Base-by-base conservation (phyloP, 2,113 vertebrate genomes). In the Myrmophylax atrothorax region DNA sequence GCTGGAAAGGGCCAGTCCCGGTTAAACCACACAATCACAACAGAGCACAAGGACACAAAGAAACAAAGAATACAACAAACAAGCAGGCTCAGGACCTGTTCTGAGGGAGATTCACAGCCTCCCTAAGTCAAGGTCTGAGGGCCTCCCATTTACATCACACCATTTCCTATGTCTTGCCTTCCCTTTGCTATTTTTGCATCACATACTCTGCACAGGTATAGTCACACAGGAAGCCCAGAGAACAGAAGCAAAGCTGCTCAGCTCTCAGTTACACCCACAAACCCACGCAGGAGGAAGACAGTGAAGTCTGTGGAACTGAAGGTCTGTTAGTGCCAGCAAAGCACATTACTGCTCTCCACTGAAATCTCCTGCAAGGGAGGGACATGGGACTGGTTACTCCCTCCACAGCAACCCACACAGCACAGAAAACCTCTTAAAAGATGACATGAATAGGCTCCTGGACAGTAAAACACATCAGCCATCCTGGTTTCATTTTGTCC, bases 201-300 rank as follows among this genome's bases (percentile, higher is more conserved):
- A 35, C 13, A 55, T 37, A 14, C 2, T 38, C 28, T 63, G 18
- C n/a, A n/a, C 35, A 84, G 62, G 38, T 90, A 33, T 10, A 59
- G 42, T 75, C 38, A 79, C 19, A 84, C 70, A 83, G 89, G 88
- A 90, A 93, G 25, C 22, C n/a, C 28, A 26, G 52, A 76, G 67
- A 67, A 28, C 29, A 83, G 56, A 67, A 78, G 49, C 53, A 44
- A 35, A 84, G 44, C 37, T 16, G 26, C 62, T 53, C 47, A 23
- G 35, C 35, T 85, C 52, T 92, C 42, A 18, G 69, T 47, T 53
- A 80, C 47, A 53, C 63, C 63, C 67, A 90, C 49, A 59, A 72
- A 88, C 26, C 35, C 33, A 38, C 4, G 1, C 4, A 44, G 53
- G 82, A 69, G 25, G 23, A 50, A 89, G 62, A 64, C 1, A 77